phyloP scores from a whole-genome alignment of 2,888 invertebrate genomes.

The Erynnis tages region DNA sequence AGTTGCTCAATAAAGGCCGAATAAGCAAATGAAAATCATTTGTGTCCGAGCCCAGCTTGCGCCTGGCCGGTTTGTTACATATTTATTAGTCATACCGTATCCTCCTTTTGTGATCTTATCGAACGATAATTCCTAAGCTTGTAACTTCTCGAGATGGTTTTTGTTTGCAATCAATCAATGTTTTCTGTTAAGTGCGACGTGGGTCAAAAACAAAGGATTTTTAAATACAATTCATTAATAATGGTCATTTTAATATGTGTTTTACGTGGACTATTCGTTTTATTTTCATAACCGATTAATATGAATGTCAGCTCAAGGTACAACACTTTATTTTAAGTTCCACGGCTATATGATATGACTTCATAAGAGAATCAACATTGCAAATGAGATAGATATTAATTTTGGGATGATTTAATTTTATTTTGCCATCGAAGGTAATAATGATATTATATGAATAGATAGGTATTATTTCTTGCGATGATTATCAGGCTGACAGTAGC shows the following conservation, averaged over 20 bases:
- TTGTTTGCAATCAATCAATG: conserved; percentile 26
- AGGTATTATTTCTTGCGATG: too few species aligned
- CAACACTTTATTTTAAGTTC: not conserved
- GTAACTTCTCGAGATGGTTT: conserved; percentile 17
- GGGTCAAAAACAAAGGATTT: conserved; percentile 24
- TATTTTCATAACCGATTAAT: not conserved
- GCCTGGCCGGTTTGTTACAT: too few species aligned
- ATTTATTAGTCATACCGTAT: conserved; percentile 18
- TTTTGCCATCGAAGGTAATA: too few species aligned
- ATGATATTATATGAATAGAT: too few species aligned
- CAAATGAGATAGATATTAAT: too few species aligned
- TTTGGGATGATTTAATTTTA: too few species aligned
- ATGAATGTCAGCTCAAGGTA: not conserved
- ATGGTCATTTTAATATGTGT: conserved; percentile 10
- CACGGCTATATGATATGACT: not conserved
- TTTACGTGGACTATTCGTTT: conserved; percentile 3
- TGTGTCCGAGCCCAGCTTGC: too few species aligned
- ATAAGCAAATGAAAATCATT: too few species aligned
- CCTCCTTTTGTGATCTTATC: conserved; percentile 20
- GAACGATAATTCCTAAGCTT: conserved; percentile 14
- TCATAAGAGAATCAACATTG: too few species aligned
- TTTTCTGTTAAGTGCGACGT: conserved; percentile 17
- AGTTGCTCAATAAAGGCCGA: too few species aligned
- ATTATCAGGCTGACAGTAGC: too few species aligned
- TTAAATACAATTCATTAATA: conserved; percentile 22